Base-by-base conservation (phyloP, 2,797 vertebrate species). In the Selene dorsalis region DNA sequence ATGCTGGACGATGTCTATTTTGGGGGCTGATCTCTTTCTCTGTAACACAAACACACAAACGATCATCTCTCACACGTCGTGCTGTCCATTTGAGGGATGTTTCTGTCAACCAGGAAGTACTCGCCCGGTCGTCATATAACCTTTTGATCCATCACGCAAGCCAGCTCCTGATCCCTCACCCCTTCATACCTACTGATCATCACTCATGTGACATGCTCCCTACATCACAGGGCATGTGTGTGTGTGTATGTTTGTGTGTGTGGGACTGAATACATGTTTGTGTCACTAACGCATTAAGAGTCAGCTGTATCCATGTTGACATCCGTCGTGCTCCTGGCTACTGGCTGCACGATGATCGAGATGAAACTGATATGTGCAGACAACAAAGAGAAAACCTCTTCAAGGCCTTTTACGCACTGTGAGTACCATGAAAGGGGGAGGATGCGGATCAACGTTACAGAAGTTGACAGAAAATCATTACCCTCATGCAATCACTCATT, bases 71-170 rank as follows among this genome's bases (percentile, higher is more conserved):
- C 69, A 86, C 80, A 72, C 38, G 52, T 53, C 1, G 0, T 9
- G 60, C 68, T 83, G 83, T 93, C 88, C 79, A 53, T 84, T 79
- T 82, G 73, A 88, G 79, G 74, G 79, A 81, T 78, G 73, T 71
- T 79, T 77, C 88, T 65, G 87, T 93, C 88, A 89, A 77, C 52
- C 81, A 78, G 81, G 84, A 88, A 84, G 87, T 77, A 75, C 70
- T 80, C 41, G 52, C 62, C 75, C 79, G 69, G 85, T 87, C 91
- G 85, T 89, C 90, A 87, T 50, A 77, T 80, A 81, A 89, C 83
- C 87, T 76, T 90, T 84, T 87, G 88, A 91, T 90, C 88, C 87
- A 75, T 89, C 89, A 84, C 17, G 71, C 68, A 69, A 84, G 81
- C 84, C 84, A 77, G 52, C 87, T 90, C 81, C 79, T 84, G 89